Evolutionary conservation across 2,797 vertebrate genomes (phyloP), one percentile per base, ranked within the genome.

Genomic region (Miichthys miiuy): DNA sequence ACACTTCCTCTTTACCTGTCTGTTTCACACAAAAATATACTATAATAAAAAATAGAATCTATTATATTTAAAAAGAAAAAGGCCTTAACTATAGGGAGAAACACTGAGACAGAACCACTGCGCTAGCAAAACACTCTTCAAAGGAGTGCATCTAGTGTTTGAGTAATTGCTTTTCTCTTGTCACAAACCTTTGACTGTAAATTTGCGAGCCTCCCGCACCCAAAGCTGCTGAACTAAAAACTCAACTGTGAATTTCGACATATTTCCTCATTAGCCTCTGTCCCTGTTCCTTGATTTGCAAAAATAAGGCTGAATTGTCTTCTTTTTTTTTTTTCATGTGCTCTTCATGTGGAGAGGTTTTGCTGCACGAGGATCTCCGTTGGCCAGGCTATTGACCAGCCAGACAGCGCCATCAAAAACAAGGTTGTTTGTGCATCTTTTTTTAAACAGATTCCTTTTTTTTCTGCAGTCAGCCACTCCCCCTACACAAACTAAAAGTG

Each of bases 21-120:
- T 88, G 91, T 78, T 89, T 87, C 90, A 91, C 92, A 94, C 91
- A 93, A 93, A 95, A 94, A 94, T 94, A 94, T 93, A 95, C 87
- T 93, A 91, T 91, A 93, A 94, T 93, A 93, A 89, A 93, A 94
- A 93, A 95, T 95, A 95, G 74, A 93, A 93, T 94, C 91, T 94
- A 93, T 95, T 90, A 87, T 91, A 90, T 88, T 91, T 80, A 87
- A 91, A 94, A 95, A 86, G 87, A 86, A 92, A 92, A 93, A 95
- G 94, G 93, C 93, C 93, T 92, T 92, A 85, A 92, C 92, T 94
- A 91, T 70, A 89, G 90, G 89, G 90, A 91, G 90, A 87, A 86
- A 93, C 87, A 88, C 86, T 72, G 84, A 93, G 92, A 93, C 76
- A 91, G 89, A 91, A 90, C 87, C 86, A 77, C 75, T 68, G 81